Conservation (phyloP, 2,797 vertebrate species). For the Lemur catta region DNA sequence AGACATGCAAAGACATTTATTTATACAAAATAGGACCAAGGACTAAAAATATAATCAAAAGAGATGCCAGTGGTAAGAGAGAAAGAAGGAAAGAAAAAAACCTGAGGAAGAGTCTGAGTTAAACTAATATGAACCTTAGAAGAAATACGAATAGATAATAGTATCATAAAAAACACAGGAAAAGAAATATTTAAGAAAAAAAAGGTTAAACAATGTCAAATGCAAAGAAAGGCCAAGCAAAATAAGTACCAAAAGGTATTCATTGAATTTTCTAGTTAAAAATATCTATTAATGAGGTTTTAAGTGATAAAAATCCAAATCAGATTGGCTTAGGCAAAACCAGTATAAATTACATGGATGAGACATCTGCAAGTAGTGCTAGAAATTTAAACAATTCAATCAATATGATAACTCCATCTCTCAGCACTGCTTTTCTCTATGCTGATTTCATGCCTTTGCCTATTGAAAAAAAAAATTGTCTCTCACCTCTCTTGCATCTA, state of each 20-base stretch:
- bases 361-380: neutral
- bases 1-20: neutral
- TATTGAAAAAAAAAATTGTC: neutral
- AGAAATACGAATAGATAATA: neutral
- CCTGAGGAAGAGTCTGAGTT: neutral
- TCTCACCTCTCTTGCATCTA: neutral
- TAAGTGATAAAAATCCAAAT: neutral
- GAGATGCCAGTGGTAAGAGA: neutral
- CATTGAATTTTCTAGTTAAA: neutral
- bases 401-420: neutral
- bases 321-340: neutral
- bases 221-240: neutral
- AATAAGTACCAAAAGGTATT: neutral
- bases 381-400: neutral
- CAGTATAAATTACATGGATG: neutral
- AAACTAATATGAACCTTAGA: neutral
- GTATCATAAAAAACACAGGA: neutral
- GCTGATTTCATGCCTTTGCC: neutral
- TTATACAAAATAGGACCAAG: neutral
- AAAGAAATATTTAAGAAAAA: neutral
- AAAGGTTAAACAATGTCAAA: neutral
- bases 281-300: neutral
- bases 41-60: neutral
- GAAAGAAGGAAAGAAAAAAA: neutral
- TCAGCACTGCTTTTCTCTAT: neutral